Percentiles rank a stretch among this genome's conserved stretches.
phyloP scores from a whole-genome alignment of 2,797 vertebrate genomes.

The Chiloscyllium punctatum region DNA sequence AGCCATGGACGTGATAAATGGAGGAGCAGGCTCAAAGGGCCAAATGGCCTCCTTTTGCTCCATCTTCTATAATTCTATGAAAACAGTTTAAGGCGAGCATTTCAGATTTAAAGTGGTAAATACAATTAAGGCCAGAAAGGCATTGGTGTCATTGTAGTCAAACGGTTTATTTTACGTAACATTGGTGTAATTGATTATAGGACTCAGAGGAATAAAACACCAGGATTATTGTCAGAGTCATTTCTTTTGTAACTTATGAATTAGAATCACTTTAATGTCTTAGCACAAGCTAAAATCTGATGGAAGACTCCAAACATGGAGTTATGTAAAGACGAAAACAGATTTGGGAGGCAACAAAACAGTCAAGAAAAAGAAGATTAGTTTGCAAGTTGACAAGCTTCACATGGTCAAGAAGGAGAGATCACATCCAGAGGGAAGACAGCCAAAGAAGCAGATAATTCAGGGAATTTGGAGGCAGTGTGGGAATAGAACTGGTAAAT shows the following conservation, averaged over 20 bases:
- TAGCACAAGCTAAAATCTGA: background rate
- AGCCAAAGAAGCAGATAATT: no score
- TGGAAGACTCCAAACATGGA: background rate
- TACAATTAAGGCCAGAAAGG: background rate
- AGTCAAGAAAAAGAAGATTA: background rate
- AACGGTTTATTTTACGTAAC: background rate
- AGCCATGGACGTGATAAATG: no score
- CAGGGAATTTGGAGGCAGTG: no score
- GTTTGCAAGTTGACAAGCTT: no score
- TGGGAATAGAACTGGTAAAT: no score
- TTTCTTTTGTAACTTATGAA: background rate
- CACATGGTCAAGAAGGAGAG: no score
- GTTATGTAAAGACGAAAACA: background rate
- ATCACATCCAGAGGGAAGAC: no score
- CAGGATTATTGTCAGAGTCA: no score
- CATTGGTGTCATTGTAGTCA: background rate
- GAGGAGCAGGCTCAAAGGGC: no score
- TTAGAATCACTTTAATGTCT: background rate
- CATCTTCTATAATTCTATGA: background rate
- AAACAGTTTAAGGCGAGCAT: background rate
- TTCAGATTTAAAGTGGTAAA: background rate
- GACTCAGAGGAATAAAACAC: background rate
- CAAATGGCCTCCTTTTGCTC: no score
- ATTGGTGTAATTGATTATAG: background rate
- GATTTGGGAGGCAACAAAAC: background rate